A percentile compares a stretch with the other conserved stretches of the same genome.
These are phyloP conservation scores for Amorpha juglandis DNA, from an alignment of 2,888 invertebrate species.

Conservation along the genomic window DNA sequence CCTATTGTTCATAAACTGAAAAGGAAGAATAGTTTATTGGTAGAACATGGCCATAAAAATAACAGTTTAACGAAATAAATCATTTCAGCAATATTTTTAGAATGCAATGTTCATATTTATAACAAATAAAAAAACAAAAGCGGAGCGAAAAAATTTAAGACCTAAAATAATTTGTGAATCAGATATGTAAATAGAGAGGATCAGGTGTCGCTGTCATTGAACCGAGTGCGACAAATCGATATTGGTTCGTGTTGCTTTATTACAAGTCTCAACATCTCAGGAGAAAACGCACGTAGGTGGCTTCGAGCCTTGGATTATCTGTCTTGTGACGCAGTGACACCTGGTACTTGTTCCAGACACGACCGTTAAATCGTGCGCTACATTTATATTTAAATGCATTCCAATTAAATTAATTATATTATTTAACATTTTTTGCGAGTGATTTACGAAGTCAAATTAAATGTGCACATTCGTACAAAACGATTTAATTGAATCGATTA, in stretches of 20 bases:
- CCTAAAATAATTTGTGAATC: slow-evolving; percentile 1
- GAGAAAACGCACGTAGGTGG: slow-evolving; percentile 17
- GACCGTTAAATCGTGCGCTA: slow-evolving; percentile 1
- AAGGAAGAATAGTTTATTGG: not conserved
- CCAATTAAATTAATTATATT: not conserved
- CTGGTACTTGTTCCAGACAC: slow-evolving; percentile 18
- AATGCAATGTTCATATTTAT: not conserved
- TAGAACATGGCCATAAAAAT: not conserved
- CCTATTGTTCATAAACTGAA: not conserved
- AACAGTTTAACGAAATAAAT: no score
- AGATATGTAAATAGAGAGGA: slow-evolving; percentile 40
- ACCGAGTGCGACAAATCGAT: slow-evolving; percentile 43
- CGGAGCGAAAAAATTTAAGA: not conserved
- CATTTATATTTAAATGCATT: slow-evolving; percentile 5
- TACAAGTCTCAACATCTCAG: slow-evolving; percentile 20
- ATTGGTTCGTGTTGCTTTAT: slow-evolving; percentile 29
- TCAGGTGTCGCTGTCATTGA: slow-evolving; percentile 32
- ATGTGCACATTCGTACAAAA: no score
- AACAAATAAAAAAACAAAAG: not conserved
- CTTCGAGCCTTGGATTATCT: slow-evolving; percentile 22
- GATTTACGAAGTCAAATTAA: no score
- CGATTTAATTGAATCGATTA: no score
- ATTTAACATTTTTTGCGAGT: not conserved
- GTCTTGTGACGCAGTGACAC: slow-evolving; percentile 21
- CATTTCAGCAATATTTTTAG: no score